phyloP scores from a whole-genome alignment of 1,140 invertebrate species.

The Drosophila punjabiensis region DNA sequence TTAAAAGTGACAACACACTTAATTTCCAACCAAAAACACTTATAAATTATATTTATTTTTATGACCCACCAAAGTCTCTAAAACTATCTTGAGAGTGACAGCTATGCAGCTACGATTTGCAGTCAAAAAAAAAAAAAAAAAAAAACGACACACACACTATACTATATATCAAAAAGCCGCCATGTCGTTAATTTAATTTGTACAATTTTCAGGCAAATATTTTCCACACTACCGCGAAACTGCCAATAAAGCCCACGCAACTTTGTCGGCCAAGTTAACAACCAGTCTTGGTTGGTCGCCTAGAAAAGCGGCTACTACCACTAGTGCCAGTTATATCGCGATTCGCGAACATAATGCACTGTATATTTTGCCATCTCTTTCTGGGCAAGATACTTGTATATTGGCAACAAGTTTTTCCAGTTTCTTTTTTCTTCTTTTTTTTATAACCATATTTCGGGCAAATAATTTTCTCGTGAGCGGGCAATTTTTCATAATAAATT shows the following conservation, averaged over 20 bases:
- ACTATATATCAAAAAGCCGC: slow-evolving; percentile 57
- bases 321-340: slow-evolving; percentile 14
- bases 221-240: slow-evolving; percentile 76
- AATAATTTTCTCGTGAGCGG: slow-evolving; percentile 54
- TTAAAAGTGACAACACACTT: slow-evolving; percentile 7
- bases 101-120: slow-evolving; percentile 17
- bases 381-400: slow-evolving; percentile 33
- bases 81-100: slow-evolving; percentile 8
- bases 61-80: background rate
- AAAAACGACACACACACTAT: background rate
- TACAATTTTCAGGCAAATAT: slow-evolving; percentile 82
- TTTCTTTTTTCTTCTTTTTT: slow-evolving; percentile 60
- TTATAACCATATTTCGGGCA: slow-evolving; percentile 22
- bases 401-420: slow-evolving; percentile 76
- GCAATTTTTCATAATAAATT: slow-evolving; percentile 77
- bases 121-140: background rate
- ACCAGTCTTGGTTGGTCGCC: slow-evolving; percentile 73
- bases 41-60: background rate
- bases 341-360: slow-evolving; percentile 5
- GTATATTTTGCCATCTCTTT: slow-evolving; percentile 58
- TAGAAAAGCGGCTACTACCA: slow-evolving; percentile 45
- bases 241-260: slow-evolving; percentile 83
- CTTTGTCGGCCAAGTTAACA: slow-evolving; percentile 40
- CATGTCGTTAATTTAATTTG: slow-evolving; percentile 83
- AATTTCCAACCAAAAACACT: slow-evolving; percentile 1